phyloP scores from a whole-genome alignment of 1,140 invertebrate species.

The Teleogryllus occipitalis region DNA sequence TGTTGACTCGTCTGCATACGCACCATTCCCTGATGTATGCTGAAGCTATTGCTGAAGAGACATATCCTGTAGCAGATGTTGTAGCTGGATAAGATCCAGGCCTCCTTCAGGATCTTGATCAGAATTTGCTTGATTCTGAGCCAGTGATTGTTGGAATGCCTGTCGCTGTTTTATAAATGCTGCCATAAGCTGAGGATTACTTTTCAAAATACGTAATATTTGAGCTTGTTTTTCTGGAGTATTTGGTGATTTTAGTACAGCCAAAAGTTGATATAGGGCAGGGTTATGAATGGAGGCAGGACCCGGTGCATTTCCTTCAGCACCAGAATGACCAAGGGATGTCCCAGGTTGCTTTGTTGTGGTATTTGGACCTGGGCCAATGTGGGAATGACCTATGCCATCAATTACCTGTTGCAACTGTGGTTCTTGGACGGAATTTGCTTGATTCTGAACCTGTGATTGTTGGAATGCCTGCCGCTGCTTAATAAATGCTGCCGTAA shows the following conservation, averaged over 20 bases:
- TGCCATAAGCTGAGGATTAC: conserved; percentile 92
- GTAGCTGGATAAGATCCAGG: conserved; percentile 15
- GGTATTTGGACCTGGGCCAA: conserved; percentile 10
- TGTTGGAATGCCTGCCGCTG: conserved; percentile 57
- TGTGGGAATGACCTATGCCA: conserved; percentile 20
- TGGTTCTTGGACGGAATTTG: no score
- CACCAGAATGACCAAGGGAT: conserved; percentile 17
- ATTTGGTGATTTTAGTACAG: conserved; percentile 77
- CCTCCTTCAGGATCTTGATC: neutral
- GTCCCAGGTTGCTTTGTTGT: neutral
- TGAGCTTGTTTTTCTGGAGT: conserved; percentile 90
- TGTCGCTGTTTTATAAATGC: conserved; percentile 90
- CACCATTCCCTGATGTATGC: conserved; percentile 17
- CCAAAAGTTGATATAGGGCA: conserved; percentile 81
- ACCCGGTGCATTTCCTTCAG: conserved; percentile 21
- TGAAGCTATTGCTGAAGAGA: conserved; percentile 37
- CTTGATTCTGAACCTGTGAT: conserved; percentile 30
- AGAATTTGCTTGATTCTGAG: conserved; percentile 36
- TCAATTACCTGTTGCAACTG: conserved; percentile 32
- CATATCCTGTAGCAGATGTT: conserved; percentile 40
- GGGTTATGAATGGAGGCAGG: conserved; percentile 53
- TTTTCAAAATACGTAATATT: conserved; percentile 86
- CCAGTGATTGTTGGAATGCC: conserved; percentile 42
- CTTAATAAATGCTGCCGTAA: conserved; percentile 96
- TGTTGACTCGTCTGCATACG: no score